phyloP scores from a whole-genome alignment of 1,140 invertebrate species.

The Eciton burchellii region DNA sequence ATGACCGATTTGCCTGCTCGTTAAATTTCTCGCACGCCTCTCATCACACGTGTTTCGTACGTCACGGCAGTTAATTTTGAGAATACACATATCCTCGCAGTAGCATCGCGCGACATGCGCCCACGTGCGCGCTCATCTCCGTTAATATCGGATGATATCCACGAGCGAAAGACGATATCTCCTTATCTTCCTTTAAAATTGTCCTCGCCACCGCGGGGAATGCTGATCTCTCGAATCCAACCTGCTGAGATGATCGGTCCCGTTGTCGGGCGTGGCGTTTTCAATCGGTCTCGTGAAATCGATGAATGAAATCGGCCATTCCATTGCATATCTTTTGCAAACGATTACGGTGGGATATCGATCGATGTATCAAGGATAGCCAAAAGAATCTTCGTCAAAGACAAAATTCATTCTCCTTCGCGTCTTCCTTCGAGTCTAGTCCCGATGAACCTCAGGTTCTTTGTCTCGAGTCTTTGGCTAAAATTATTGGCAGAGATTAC shows the following conservation, averaged over 20 bases:
- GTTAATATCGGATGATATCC: constrained; percentile 9
- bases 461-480: too few species aligned
- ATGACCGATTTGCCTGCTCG: too few species aligned
- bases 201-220: constrained; percentile 13
- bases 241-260: constrained; percentile 1
- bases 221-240: constrained; percentile 34
- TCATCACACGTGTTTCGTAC: constrained; percentile 38
- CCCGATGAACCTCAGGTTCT: too few species aligned
- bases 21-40: constrained; percentile 18
- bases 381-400: constrained; percentile 14
- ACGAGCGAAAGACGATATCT: constrained; percentile 44
- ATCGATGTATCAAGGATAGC: constrained; percentile 9
- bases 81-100: constrained; percentile 64
- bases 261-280: neutral
- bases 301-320: constrained; percentile 36
- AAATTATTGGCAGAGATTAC: constrained; percentile 18
- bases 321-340: constrained; percentile 44
- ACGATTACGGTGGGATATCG: neutral
- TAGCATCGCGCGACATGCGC: constrained; percentile 58
- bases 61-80: constrained; percentile 47
- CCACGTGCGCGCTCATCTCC: constrained; percentile 59
- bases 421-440: neutral
- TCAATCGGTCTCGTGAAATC: constrained; percentile 9
- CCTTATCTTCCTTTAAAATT: constrained; percentile 53
- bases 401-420: neutral